Evolutionary conservation across 2,888 invertebrate species (phyloP), one percentile per base, ranked within the genome.

Genomic region (Chloroclystis v-ata): DNA sequence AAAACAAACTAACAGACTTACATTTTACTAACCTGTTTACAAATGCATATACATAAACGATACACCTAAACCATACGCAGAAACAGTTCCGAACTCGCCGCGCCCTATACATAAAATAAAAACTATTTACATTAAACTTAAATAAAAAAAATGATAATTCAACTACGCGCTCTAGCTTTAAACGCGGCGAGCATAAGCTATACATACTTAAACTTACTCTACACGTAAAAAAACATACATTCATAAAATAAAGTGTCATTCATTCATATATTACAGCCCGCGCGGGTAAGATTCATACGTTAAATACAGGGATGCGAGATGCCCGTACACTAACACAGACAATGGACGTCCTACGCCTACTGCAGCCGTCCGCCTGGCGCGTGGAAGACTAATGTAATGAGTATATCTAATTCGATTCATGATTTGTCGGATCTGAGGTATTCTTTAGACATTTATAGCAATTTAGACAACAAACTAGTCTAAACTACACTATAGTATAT

Each of bases 1-100:
- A 66, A 71, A 77, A 75, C 67, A 69, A 79, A 84, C 81, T 82
- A 82, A 63, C 75, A 62, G 67, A 33, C 32, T 33, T 74, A 78
- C 72, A 60, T 67, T 79, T 77, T 82, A 78, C 79, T 83, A 82
- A 75, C 72, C 78, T 78, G 78, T 83, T 86, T 85, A 86, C 85
- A 85, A 86, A 86, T 85, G 85, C 84, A 83, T 83, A 83, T 81
- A 82, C 76, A 80, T 76, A 74, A 33, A 77, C 76, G 76, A 75
- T 82, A 82, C 78, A 78, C 78, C 52, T 55, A 54, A 48, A 40
- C 54, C 54, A 53, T 56, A 54, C 54, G 49, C 67, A 67, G 61
- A 64, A 57, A 62, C 57, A 57, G 57, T 59, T 58, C 49, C 43
- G 40, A 33, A 33, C 47, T 46, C 55, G 49, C 44, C 16, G 52